A percentile compares a stretch with the other conserved stretches of the same genome.
These are phyloP conservation scores for Morelia viridis DNA, from an alignment of 2,797 vertebrate species.

Conservation along the genomic window DNA sequence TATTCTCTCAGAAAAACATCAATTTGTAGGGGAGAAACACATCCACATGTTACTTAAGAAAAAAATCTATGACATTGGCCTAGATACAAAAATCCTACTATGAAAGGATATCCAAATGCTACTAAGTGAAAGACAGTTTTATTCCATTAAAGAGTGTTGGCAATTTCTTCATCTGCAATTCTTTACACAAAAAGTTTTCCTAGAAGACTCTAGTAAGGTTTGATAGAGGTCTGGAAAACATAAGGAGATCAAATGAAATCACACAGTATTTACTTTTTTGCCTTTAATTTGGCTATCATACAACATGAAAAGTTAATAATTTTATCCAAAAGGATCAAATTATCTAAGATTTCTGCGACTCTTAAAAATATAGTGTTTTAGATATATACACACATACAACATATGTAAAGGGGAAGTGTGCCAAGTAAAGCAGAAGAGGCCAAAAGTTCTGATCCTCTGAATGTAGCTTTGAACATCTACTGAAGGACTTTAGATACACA, in stretches of 20 bases:
- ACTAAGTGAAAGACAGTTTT: background rate
- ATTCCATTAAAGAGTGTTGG: background rate
- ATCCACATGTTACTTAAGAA: background rate
- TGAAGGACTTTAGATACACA: slow-evolving; percentile 14
- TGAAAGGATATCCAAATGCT: background rate
- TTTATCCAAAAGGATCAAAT: slow-evolving; percentile 32
- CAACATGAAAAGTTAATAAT: slow-evolving; percentile 58
- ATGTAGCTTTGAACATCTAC: slow-evolving; percentile 33
- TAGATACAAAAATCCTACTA: background rate
- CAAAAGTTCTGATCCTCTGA: slow-evolving; percentile 48
- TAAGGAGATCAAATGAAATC: background rate
- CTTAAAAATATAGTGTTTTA: slow-evolving; percentile 61
- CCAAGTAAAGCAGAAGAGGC: slow-evolving; percentile 54
- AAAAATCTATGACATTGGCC: background rate
- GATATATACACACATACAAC: slow-evolving; percentile 46
- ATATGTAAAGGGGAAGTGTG: slow-evolving; percentile 49
- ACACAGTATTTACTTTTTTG: slow-evolving; percentile 39
- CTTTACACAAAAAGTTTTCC: background rate
- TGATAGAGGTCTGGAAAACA: background rate
- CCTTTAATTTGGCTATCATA: slow-evolving; percentile 70
- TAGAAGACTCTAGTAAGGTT: background rate
- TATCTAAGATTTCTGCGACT: slow-evolving; percentile 60
- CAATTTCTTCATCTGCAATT: background rate
- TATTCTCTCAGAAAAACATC: background rate
- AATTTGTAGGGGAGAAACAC: background rate